A percentile compares a stretch with the other conserved stretches of the same genome.
Evolutionary conservation across 2,888 invertebrate genomes (phyloP).

Genomic region (Thereva unica): DNA sequence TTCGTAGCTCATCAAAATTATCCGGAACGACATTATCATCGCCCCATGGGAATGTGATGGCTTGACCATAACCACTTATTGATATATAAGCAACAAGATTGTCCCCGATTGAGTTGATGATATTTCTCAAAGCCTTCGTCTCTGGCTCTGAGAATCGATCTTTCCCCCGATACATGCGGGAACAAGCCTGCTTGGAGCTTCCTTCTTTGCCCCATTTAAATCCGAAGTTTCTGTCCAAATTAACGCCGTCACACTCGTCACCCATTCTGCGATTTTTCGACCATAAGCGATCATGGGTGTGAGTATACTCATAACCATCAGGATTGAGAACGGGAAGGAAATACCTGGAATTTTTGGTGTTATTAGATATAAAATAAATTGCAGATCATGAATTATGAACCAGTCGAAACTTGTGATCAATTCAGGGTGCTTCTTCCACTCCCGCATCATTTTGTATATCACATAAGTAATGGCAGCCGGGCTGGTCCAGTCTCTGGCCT

Average conservation of each 20-base stretch:
- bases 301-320: conserved; percentile 86
- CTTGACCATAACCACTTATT: conserved; percentile 60
- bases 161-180: conserved; percentile 76
- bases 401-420: conserved; percentile 80
- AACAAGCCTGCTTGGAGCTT: conserved; percentile 78
- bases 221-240: conserved; percentile 85
- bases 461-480: conserved; percentile 78
- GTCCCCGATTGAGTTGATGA: conserved; percentile 53
- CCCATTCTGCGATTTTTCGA: conserved; percentile 71
- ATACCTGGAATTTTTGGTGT: conserved; percentile 59
- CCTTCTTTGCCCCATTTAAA: conserved; percentile 83
- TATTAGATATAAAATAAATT: too few species aligned
- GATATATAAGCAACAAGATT: conserved; percentile 51
- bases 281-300: conserved; percentile 80
- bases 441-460: conserved; percentile 70
- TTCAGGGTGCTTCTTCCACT: conserved; percentile 65
- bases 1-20: conserved; percentile 49
- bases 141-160: conserved; percentile 87
- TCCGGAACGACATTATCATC: conserved; percentile 53
- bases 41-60: conserved; percentile 58
- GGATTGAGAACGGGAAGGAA: conserved; percentile 77
- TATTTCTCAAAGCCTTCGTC: conserved; percentile 66
- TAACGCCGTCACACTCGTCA: conserved; percentile 71
- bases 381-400: conserved; percentile 53
- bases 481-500: conserved; percentile 88